Evolutionary conservation across 2,113 vertebrate genomes (phyloP).

Genomic region (Zapus hudsonius): DNA sequence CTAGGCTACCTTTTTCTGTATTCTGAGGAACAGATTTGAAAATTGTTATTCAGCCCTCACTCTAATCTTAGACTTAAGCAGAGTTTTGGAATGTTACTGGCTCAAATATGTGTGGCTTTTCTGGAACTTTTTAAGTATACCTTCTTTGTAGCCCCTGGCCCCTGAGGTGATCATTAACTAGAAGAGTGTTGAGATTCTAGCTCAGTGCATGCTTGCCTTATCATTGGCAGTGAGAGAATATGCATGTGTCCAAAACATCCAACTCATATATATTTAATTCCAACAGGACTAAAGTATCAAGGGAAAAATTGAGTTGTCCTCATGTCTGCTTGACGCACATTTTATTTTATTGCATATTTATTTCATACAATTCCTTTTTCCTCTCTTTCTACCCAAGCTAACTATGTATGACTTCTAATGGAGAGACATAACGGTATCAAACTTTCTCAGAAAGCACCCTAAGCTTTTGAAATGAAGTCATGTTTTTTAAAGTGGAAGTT

Average conservation of each 20-base stretch:
- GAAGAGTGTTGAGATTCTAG: neutral
- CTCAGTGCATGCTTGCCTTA: neutral
- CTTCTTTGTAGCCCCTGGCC: neutral
- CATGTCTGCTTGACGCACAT: neutral
- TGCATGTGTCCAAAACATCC: neutral
- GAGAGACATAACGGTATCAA: conserved; percentile 58
- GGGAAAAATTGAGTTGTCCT: neutral
- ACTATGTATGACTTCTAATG: conserved; percentile 37
- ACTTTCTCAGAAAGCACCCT: conserved; percentile 55
- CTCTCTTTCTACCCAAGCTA: conserved; percentile 8
- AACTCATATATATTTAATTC: neutral
- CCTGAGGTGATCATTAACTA: neutral
- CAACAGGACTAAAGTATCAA: neutral
- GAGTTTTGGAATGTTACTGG: neutral
- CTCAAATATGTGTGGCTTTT: neutral
- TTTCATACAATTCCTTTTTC: neutral
- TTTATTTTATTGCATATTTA: neutral
- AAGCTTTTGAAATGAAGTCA: conserved; percentile 73
- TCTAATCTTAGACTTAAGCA: neutral
- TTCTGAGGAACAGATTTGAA: neutral
- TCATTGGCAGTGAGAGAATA: neutral
- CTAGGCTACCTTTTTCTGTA: neutral
- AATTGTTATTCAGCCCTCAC: neutral
- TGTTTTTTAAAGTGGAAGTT: conserved; percentile 78
- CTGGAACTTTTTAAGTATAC: neutral